A percentile compares a stretch with the other conserved stretches of the same genome.
phyloP scores from a whole-genome alignment of 2,113 vertebrate genomes.

The Sceloporus tristichus region DNA sequence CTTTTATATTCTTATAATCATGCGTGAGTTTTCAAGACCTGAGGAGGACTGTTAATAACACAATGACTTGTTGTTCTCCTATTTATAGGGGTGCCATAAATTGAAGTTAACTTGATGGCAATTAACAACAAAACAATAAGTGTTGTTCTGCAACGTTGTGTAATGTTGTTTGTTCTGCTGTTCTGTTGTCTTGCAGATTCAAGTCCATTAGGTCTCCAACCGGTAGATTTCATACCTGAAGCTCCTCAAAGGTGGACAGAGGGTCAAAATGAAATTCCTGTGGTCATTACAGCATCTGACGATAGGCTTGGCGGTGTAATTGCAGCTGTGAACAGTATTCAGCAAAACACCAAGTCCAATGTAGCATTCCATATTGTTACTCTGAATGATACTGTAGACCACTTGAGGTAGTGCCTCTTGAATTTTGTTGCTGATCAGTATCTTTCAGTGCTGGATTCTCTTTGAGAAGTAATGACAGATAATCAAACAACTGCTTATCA shows the following conservation, averaged over 20 bases:
- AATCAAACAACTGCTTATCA: background rate
- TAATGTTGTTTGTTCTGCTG: too few relatives aligned
- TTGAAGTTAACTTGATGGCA: too few relatives aligned
- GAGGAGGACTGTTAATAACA: too few relatives aligned
- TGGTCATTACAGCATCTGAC: conserved; percentile 91
- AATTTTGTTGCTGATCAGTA: background rate
- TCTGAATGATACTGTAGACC: conserved; percentile 88
- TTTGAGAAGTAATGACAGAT: background rate
- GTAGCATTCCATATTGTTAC: conserved; percentile 94
- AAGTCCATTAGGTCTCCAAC: conserved; percentile 81
- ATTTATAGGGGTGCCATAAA: too few relatives aligned
- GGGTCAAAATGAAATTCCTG: conserved; percentile 82
- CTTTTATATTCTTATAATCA: background rate
- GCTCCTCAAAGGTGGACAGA: conserved; percentile 64
- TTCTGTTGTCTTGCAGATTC: conserved; percentile 78
- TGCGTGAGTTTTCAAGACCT: background rate
- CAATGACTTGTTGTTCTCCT: too few relatives aligned
- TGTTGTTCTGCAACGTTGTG: too few relatives aligned
- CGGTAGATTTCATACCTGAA: conserved; percentile 85
- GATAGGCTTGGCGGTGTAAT: conserved; percentile 91
- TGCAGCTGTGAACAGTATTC: conserved; percentile 93
- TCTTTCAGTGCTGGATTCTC: background rate
- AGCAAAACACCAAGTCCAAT: conserved; percentile 87
- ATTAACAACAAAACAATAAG: too few relatives aligned
- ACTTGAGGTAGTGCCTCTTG: conserved; percentile 84